Conservation (phyloP, 2,113 vertebrate species). For the Actinemys pallida region DNA sequence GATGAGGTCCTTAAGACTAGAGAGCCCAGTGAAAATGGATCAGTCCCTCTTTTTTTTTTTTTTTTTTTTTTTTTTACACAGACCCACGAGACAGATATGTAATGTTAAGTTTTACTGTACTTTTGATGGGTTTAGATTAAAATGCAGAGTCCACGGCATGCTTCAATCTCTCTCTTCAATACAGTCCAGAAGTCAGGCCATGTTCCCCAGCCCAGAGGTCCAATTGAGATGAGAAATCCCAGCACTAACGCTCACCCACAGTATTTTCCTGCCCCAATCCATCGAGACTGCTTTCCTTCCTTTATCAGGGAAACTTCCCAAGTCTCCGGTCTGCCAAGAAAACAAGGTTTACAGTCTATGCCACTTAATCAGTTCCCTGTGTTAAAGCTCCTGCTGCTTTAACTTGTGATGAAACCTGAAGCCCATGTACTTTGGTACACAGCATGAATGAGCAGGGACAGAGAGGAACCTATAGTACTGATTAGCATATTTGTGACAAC, state of each 20-base stretch:
- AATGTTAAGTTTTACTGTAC: not conserved
- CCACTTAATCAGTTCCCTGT: not conserved
- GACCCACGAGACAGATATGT: not conserved
- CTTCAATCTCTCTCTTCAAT: not conserved
- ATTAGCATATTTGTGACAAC: not conserved
- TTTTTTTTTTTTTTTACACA: not conserved
- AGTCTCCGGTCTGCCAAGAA: not conserved
- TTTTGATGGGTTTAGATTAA: not conserved
- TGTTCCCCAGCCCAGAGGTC: accelerated
- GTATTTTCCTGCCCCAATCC: accelerated
- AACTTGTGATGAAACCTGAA: accelerated
- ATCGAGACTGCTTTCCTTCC: not conserved
- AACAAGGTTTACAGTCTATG: accelerated
- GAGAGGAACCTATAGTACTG: not conserved
- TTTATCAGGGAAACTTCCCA: accelerated
- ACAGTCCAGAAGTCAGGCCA: not conserved
- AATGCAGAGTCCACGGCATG: not conserved
- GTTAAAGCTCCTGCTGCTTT: not conserved
- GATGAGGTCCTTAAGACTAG: not conserved
- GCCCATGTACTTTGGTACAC: accelerated
- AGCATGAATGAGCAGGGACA: accelerated
- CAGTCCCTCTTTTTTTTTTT: not conserved
- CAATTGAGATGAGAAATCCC: not conserved
- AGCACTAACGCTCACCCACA: not conserved
- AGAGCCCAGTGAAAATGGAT: not conserved